A percentile compares a stretch with the other conserved stretches of the same genome.
phyloP scores from a whole-genome alignment of 2,113 vertebrate genomes.

The Phylloscopus trochiloides region DNA sequence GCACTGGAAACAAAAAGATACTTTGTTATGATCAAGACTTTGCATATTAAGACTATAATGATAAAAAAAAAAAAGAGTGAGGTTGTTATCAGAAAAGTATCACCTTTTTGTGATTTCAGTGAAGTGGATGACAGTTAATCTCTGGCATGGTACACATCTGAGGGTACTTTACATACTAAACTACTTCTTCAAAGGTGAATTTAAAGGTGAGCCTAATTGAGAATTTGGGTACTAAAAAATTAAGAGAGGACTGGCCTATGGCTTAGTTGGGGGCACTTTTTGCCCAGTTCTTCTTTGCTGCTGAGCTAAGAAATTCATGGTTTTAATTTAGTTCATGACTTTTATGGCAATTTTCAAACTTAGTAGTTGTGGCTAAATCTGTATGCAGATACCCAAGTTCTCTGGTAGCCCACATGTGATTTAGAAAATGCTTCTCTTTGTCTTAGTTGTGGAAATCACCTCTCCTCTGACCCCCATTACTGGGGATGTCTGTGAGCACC shows the following conservation, averaged over 20 bases:
- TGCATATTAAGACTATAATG: background rate
- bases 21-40: background rate
- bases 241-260: background rate
- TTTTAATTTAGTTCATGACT: background rate
- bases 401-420: rapidly evolving
- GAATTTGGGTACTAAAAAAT: background rate
- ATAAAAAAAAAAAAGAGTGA: background rate
- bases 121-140: background rate
- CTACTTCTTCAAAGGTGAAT: background rate
- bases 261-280: background rate
- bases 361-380: background rate
- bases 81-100: background rate
- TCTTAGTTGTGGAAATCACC: background rate
- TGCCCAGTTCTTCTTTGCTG: background rate
- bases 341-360: background rate
- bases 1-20: background rate
- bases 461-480: background rate
- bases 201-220: background rate
- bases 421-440: background rate
- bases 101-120: background rate
- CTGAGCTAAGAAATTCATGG: rapidly evolving
- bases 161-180: background rate
- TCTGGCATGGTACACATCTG: background rate
- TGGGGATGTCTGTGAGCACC: background rate
- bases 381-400: background rate